Evolutionary conservation across 2,113 vertebrate species (phyloP).

Genomic region (Hemibagrus wyckioides): DNA sequence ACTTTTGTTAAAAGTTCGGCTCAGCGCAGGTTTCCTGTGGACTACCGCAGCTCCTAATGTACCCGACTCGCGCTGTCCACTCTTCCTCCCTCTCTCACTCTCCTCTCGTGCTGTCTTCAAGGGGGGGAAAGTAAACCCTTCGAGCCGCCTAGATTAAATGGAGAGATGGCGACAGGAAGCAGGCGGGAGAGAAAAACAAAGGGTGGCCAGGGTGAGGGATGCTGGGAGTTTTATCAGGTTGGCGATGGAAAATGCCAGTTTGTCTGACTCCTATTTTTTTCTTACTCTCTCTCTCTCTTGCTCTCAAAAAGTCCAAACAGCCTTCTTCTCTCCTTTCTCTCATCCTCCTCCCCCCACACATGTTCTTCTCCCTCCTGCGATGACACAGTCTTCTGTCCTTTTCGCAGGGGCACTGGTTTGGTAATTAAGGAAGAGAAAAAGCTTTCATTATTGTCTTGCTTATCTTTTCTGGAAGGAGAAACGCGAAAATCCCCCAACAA

Average conservation of each 20-base stretch:
- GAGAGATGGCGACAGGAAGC: conserved; percentile 99
- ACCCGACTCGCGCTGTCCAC: conserved; percentile 40
- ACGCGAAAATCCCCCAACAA: conserved; percentile 75
- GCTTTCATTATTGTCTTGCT: conserved; percentile 89
- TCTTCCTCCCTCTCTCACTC: conserved; percentile 65
- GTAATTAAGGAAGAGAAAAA: conserved; percentile 87
- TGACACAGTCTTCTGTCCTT: conserved; percentile 91
- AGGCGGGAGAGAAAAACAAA: conserved; percentile 96
- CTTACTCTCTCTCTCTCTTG: conserved; percentile 14
- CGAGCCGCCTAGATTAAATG: conserved; percentile 98
- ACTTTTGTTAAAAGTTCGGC: conserved; percentile 82
- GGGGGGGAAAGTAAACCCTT: conserved; percentile 89
- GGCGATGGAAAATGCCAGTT: conserved; percentile 92
- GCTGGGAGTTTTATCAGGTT: conserved; percentile 93
- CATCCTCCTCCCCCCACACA: conserved; percentile 7
- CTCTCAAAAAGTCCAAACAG: conserved; percentile 27
- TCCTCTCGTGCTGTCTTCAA: conserved; percentile 81
- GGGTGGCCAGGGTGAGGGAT: conserved; percentile 78
- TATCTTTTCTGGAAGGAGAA: conserved; percentile 81
- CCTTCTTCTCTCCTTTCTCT: conserved; percentile 24
- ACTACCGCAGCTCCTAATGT: conserved; percentile 53
- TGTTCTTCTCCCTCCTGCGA: conserved; percentile 58
- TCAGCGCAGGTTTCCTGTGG: conserved; percentile 93
- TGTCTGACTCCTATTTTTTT: conserved; percentile 83
- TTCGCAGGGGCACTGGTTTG: conserved; percentile 85